Evolutionary conservation across 2,113 vertebrate species (phyloP).

Genomic region (Antigone vipio): DNA sequence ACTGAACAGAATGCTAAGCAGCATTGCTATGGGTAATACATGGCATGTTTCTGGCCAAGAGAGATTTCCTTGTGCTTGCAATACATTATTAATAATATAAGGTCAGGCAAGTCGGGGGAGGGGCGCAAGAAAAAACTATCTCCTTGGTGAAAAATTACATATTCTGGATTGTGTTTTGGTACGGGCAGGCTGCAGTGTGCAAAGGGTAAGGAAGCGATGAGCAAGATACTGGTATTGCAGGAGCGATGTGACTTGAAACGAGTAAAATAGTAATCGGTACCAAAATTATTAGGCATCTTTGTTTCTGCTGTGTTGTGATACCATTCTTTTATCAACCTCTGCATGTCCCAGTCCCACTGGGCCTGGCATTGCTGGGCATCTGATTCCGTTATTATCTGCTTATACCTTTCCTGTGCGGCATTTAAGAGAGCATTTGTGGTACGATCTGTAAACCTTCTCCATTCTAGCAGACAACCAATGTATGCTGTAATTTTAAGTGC

Average conservation of each 20-base stretch:
- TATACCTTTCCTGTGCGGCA: background rate
- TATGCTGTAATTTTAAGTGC: background rate
- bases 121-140: background rate
- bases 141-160: background rate
- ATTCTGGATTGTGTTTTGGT: background rate
- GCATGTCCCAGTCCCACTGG: background rate
- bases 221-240: background rate
- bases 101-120: background rate
- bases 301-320: background rate
- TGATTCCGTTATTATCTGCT: background rate
- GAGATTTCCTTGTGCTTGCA: background rate
- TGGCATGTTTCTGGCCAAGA: background rate
- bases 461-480: background rate
- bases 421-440: background rate
- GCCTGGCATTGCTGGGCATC: background rate
- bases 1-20: background rate
- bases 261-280: accelerated
- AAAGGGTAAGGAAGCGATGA: background rate
- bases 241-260: background rate
- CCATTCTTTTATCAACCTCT: background rate
- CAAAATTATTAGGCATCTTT: background rate
- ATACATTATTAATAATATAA: background rate
- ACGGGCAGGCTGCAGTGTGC: background rate
- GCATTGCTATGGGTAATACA: background rate
- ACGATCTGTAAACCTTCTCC: background rate